Evolutionary conservation across 2,888 invertebrate species (phyloP).

Genomic region (Cactoblastis cactorum): DNA sequence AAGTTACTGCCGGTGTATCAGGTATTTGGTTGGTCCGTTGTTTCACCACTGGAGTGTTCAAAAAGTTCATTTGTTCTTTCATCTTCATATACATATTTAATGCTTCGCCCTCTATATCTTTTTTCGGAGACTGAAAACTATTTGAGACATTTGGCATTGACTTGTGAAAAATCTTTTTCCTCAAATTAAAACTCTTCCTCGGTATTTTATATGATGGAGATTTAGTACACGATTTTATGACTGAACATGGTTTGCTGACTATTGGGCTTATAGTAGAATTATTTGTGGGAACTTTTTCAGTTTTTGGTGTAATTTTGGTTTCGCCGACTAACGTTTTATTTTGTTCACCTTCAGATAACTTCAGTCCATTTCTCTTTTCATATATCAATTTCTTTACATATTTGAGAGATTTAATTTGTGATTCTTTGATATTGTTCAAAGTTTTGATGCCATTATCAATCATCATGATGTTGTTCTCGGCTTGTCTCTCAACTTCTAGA

Average conservation of each 20-base stretch:
- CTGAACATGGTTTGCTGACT: slow-evolving; percentile 37
- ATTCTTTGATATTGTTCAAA: slow-evolving; percentile 44
- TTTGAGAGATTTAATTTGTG: slow-evolving; percentile 46
- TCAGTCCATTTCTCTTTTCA: slow-evolving; percentile 32
- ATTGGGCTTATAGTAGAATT: slow-evolving; percentile 27
- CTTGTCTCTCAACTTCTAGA: slow-evolving; percentile 45
- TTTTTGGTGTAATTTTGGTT: slow-evolving; percentile 25
- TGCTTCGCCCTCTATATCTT: slow-evolving; percentile 43
- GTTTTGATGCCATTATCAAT: slow-evolving; percentile 45
- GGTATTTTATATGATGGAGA: slow-evolving; percentile 65
- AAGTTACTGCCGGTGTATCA: slow-evolving; percentile 58
- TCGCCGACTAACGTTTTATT: slow-evolving; percentile 32
- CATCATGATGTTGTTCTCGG: slow-evolving; percentile 44
- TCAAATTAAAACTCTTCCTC: slow-evolving; percentile 49
- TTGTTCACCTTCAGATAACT: slow-evolving; percentile 24
- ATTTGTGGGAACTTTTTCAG: slow-evolving; percentile 17
- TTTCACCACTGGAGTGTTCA: slow-evolving; percentile 55
- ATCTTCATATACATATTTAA: slow-evolving; percentile 61
- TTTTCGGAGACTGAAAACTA: slow-evolving; percentile 38
- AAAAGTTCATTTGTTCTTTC: slow-evolving; percentile 60
- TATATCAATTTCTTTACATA: slow-evolving; percentile 46
- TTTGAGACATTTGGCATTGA: slow-evolving; percentile 54
- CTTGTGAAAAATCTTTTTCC: slow-evolving; percentile 53
- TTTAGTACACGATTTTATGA: slow-evolving; percentile 44
- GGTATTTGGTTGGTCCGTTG: slow-evolving; percentile 25